Evolutionary conservation across 1,140 invertebrate genomes (phyloP).

Genomic region (Pogonomyrmex californicus): DNA sequence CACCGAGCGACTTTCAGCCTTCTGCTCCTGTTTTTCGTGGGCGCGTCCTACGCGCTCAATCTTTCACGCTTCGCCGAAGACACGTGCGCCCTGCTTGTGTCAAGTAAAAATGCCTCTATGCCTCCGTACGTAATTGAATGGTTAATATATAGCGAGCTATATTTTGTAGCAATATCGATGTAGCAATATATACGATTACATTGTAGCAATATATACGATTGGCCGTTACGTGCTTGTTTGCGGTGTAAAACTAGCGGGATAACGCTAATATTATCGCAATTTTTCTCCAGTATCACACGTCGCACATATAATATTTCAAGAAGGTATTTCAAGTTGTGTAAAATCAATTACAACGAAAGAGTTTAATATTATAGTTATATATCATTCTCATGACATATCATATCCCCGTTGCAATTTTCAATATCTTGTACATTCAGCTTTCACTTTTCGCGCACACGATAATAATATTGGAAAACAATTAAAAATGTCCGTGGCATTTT

Average conservation of each 20-base stretch:
- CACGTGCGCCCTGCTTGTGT: constrained; percentile 43
- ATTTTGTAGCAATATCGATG: no score
- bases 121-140: constrained; percentile 21
- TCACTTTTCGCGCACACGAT: constrained; percentile 33
- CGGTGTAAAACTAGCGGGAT: not conserved
- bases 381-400: constrained; percentile 5
- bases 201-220: not conserved
- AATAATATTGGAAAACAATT: constrained; percentile 49
- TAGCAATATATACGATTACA: not conserved
- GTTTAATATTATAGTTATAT: constrained; percentile 27
- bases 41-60: constrained; percentile 58
- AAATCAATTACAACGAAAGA: constrained; percentile 43
- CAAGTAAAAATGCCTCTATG: constrained; percentile 1
- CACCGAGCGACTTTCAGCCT: constrained; percentile 20
- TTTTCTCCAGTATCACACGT: not conserved
- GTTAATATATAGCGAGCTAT: constrained; percentile 20
- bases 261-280: not conserved
- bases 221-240: not conserved
- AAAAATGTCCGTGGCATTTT: constrained; percentile 67
- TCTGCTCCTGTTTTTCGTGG: constrained; percentile 42
- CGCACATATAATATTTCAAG: not conserved
- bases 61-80: constrained; percentile 63
- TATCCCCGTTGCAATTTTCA: not conserved
- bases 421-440: constrained; percentile 5
- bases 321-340: constrained; percentile 5